Percentiles rank a stretch among this genome's conserved stretches.
phyloP scores from a whole-genome alignment of 2,888 invertebrate genomes.

The Gastracanthus pulcherrimus region DNA sequence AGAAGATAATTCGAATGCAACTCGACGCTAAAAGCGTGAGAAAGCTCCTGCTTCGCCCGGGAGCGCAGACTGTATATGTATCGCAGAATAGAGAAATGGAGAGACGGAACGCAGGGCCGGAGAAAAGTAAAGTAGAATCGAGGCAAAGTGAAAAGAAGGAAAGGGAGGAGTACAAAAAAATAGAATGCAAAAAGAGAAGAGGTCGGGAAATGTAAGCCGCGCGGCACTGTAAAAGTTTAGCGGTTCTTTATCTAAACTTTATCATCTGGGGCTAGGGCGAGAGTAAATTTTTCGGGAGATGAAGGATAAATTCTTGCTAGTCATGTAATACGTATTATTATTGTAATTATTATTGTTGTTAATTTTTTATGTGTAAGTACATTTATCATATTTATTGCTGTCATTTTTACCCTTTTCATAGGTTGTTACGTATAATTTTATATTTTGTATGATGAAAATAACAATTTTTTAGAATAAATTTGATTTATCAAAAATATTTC shows the following conservation, averaged over 20 bases:
- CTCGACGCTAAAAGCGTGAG: slow-evolving; percentile 12
- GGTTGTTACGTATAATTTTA: too few relatives aligned
- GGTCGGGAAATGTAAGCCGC: neutral
- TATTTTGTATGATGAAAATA: too few relatives aligned
- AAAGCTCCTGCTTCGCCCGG: neutral
- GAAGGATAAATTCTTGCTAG: neutral
- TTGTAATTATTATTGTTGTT: too few relatives aligned
- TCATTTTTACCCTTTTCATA: too few relatives aligned
- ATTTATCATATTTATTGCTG: too few relatives aligned
- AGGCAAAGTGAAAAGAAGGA: neutral
- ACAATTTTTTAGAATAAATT: too few relatives aligned
- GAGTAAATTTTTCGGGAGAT: neutral
- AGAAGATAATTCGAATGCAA: slow-evolving; percentile 41
- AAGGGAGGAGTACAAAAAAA: neutral
- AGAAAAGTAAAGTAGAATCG: slow-evolving; percentile 10
- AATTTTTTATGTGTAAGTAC: too few relatives aligned
- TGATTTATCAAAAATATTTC: too few relatives aligned
- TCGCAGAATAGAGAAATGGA: neutral
- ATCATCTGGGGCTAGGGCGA: neutral
- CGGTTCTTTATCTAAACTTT: neutral
- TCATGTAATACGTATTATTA: too few relatives aligned
- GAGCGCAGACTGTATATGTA: neutral
- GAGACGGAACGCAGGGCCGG: neutral
- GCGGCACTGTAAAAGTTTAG: neutral
- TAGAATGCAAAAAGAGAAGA: neutral